Base-by-base conservation (phyloP, 2,113 vertebrate species). In the Nasalis larvatus region DNA sequence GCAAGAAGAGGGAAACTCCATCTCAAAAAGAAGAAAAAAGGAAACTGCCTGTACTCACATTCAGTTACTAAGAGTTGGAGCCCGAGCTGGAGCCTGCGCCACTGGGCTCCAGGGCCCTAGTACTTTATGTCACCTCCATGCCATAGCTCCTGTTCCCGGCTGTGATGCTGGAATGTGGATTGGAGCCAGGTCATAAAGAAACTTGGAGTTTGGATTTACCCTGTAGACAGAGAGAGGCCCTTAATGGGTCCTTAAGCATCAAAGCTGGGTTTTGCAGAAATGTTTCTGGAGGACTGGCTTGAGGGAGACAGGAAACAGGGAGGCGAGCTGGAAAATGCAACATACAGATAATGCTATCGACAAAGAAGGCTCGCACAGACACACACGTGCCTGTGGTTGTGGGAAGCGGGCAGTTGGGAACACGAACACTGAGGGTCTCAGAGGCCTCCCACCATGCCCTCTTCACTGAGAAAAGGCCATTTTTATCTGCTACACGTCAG, bases 401-500 rank as follows among this genome's bases (percentile, higher is more conserved):
- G 3, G 91, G 82, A 60, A 58, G 1, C 14, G 77, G 89, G 52
- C 96, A 42, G 60, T 12, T 13, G 0, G 81, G 80, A 96, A 89
- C 58, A 20, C 18, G 80, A 96, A 89, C 58, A 20, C 18, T 7
- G 40, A 25, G 93, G 52, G 66, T 20, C 69, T 78, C 27, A 69
- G 91, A 94, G 74, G 89, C 94, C 95, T 77, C 93, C 95, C 47
- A 63, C 88, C 13, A 0, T 56, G 88, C 30, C 68, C 69, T 89
- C 21, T 71, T 78, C 69, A 20, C 63, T 47, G 80, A 23, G 49
- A 84, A 83, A 89, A 80, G 60, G 89, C 91, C 97, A 97, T 96
- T 96, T 97, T 98, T 97, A 93, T 97, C 94, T 85, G 73, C 92
- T 94, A 98, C 96, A 96, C 77, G 92, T 97, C 94, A 95, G 92